Percentiles rank a stretch among this genome's conserved stretches.
phyloP scores from a whole-genome alignment of 2,113 vertebrate species.

The Pseudopodoces humilis region DNA sequence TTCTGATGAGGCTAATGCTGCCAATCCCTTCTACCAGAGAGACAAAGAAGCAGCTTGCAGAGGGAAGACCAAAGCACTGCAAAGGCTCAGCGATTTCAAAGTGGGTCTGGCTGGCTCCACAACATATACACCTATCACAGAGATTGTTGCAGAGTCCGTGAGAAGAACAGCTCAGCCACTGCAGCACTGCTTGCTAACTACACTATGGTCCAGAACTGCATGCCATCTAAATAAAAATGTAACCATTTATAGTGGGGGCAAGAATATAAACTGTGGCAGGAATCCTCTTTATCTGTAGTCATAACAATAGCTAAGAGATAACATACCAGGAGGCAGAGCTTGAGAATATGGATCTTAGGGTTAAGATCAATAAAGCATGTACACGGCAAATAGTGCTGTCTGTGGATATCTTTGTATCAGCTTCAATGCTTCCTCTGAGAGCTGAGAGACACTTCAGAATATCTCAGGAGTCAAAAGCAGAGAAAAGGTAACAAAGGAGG shows the following conservation, averaged over 20 bases:
- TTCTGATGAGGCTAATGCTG: neutral
- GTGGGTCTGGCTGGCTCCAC: neutral
- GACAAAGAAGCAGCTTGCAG: neutral
- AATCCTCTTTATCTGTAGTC: neutral
- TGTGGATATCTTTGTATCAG: neutral
- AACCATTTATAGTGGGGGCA: neutral
- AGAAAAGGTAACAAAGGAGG: neutral
- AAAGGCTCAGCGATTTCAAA: neutral
- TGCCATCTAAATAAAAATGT: neutral
- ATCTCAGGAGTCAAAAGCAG: neutral
- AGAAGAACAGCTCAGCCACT: neutral
- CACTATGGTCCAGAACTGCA: neutral
- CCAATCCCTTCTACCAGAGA: neutral
- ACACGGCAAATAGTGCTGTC: neutral
- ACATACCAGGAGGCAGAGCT: neutral
- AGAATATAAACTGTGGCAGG: neutral
- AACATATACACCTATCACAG: neutral
- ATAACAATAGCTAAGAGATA: neutral
- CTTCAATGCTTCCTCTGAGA: neutral
- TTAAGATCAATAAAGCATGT: neutral
- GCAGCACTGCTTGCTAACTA: neutral
- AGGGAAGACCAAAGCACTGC: neutral
- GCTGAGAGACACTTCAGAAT: neutral
- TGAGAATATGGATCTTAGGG: neutral
- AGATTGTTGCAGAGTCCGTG: neutral